phyloP scores from a whole-genome alignment of 1,140 invertebrate species.

The Lanistes nyassanus region DNA sequence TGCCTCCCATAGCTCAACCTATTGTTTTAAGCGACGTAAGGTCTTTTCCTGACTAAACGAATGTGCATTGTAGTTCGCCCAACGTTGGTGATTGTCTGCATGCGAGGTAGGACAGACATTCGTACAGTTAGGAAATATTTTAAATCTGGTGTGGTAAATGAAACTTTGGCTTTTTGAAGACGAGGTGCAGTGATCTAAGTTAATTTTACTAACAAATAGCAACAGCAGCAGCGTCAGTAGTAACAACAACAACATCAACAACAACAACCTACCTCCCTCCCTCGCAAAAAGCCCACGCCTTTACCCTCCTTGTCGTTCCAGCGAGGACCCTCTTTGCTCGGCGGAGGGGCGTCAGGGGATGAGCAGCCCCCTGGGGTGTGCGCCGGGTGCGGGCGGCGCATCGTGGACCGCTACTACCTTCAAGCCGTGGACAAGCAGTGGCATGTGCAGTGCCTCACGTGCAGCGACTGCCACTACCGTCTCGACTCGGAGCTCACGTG shows the following conservation, averaged over 20 bases:
- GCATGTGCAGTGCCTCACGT: constrained; percentile 88
- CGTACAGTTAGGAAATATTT: too few species aligned
- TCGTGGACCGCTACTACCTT: constrained; percentile 87
- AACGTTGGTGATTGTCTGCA: too few species aligned
- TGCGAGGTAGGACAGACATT: too few species aligned
- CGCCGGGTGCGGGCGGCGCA: constrained; percentile 85
- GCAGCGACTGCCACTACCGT: constrained; percentile 85
- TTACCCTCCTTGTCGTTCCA: not conserved
- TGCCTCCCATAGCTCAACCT: too few species aligned
- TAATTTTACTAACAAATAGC: too few species aligned
- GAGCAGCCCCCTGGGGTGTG: constrained; percentile 70
- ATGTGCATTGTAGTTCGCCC: too few species aligned
- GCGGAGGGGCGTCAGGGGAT: constrained; percentile 3
- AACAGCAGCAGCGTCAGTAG: not conserved
- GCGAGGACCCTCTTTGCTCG: not conserved
- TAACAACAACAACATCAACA: too few species aligned
- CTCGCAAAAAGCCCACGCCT: not conserved
- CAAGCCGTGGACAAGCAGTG: constrained; percentile 88
- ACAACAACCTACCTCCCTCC: not conserved
- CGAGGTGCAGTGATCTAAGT: too few species aligned
- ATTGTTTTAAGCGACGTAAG: too few species aligned
- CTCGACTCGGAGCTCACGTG: constrained; percentile 92
- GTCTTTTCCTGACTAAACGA: too few species aligned
- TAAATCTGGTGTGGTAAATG: too few species aligned
- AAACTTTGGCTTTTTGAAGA: too few species aligned